Evolutionary conservation across 2,113 vertebrate genomes (phyloP), one percentile per base, ranked within the genome.

Genomic region (Periophthalmus modestus): DNA sequence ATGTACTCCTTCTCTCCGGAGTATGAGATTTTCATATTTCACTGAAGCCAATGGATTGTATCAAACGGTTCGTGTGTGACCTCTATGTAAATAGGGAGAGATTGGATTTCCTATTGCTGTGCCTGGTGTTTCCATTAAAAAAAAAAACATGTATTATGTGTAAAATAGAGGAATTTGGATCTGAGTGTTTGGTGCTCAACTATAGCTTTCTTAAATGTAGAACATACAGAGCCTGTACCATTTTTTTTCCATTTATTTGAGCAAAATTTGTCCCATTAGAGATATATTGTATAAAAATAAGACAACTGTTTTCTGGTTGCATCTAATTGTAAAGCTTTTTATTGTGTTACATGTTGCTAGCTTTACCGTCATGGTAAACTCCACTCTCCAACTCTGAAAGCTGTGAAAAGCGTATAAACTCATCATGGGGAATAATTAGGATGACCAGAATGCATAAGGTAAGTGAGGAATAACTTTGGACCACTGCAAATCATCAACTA

Each of bases 21-120:
- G 75, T 71, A 62, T 50, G 73, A 78, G 75, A 82, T 79, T 79
- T 84, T 84, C 50, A 80, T 77, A 48, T 69, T 68, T 83, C 83
- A 83, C 58, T 58, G 81, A 77, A 82, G 67, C 24, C 75, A 69
- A n/a, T 68, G 57, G 72, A 75, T 80, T 57, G 72, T 74, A 79
- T 85, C 75, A 72, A 79, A 82, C 74, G 47, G 68, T 71, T 81
- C 69, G 23, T 47, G 24, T 73, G 52, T 88, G 80, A 79, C 85
- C 75, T 82, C 73, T 71, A 34, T 76, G 74, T 82, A 79, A 82
- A 81, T 83, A 67, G 66, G 11, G 66, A 58, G 24, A 71, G 83
- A 74, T 83, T 83, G 61, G 52, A 78, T 86, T 88, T 78, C 79
- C 76, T 61, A 65, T 0, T 47, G 69, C 65, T 67, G 33, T 16